Evolutionary conservation across 2,113 vertebrate species (phyloP).

Genomic region (Syngnathus scovelli): DNA sequence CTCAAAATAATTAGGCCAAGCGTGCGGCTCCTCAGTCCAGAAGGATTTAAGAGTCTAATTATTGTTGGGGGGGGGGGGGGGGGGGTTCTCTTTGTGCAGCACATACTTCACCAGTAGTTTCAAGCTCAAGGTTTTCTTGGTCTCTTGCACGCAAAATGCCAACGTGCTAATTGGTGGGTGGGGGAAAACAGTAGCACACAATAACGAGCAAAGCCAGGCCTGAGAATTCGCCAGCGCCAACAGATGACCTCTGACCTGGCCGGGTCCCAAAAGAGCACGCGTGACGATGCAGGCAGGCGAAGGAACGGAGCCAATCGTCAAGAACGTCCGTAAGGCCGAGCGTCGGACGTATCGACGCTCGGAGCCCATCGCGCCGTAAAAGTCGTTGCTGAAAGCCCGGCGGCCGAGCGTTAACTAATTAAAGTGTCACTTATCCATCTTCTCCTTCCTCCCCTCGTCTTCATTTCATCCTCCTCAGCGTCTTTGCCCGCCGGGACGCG

Average conservation of each 20-base stretch:
- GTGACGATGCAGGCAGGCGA: background rate
- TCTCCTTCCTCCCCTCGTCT: slow-evolving; percentile 14
- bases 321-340: background rate
- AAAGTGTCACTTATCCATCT: slow-evolving; percentile 37
- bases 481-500: slow-evolving; percentile 19
- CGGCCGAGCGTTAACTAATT: slow-evolving; percentile 30
- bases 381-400: slow-evolving; percentile 16
- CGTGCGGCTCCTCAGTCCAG: slow-evolving; percentile 60
- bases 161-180: background rate
- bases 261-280: background rate
- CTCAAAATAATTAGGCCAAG: slow-evolving; percentile 66
- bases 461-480: slow-evolving; percentile 52
- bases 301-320: background rate
- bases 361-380: slow-evolving; percentile 19
- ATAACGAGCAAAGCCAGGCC: background rate
- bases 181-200: background rate
- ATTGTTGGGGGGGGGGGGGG: slow-evolving; percentile 36
- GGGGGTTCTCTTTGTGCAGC: background rate
- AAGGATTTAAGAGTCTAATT: slow-evolving; percentile 68
- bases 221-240: slow-evolving; percentile 16
- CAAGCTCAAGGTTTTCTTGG: background rate
- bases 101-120: background rate
- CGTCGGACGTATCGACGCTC: background rate
- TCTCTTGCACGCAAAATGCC: background rate
- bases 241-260: slow-evolving; percentile 37